Base-by-base conservation (phyloP, 2,113 vertebrate species). In the Anoura caudifer region DNA sequence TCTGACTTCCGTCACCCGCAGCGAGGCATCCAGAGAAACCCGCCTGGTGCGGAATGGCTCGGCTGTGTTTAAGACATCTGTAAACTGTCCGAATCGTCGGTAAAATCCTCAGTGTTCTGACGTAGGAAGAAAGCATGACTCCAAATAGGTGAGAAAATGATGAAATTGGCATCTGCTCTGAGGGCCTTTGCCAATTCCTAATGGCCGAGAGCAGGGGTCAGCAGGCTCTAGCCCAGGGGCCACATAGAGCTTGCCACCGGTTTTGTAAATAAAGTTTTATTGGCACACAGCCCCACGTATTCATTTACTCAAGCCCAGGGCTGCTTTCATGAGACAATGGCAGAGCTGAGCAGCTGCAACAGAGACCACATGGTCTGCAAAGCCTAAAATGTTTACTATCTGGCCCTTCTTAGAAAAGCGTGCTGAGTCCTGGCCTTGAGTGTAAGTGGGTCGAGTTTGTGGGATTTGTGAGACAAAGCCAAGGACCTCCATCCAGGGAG, bases 261-360 rank as follows among this genome's bases (percentile, higher is more conserved):
- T 11, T 70, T 13, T 84, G 38, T 75, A 56, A 81, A 89, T 94
- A 86, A 80, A 93, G 56, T 56, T 92, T 94, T 87, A 82, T 38
- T 86, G 84, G 33, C 54, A 89, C 88, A 14, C 43, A 50, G 12
- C 52, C 50, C 50, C 45, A 38, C 7, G 7, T 45, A 26, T 17
- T 72, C 11, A 76, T 31, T 43, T 26, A 54, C 26, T 61, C 11
- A 28, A 9, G 59, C 11, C 59, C 26, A 22, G 17, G 56, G 19
- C 67, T 59, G 54, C 43, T 72, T 72, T 90, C 61, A 15, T 3
- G 41, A 79, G 38, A 26, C 15, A 10, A 6, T 12, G 61, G 19
- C 22, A n/a, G 17, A 38, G 17, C 9, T 4, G 69, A 77, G 33
- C 9, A 14, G 43, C 14, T 36, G 19, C 33, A 11, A 20, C 15